These are phyloP conservation scores for Epinephelus lanceolatus DNA, from an alignment of 2,113 vertebrate genomes.

Conservation along the genomic window DNA sequence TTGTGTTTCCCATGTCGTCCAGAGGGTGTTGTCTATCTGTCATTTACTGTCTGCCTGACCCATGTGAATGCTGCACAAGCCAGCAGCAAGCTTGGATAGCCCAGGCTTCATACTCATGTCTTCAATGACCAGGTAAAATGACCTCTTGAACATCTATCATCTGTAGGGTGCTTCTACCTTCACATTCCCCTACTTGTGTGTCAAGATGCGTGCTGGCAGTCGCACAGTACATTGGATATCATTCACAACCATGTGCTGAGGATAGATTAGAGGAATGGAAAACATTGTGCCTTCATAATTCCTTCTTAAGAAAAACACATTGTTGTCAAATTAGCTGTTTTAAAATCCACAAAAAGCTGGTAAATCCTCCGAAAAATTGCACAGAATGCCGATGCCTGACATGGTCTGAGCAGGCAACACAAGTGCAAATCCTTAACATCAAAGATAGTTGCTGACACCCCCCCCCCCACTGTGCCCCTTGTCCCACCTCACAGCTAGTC, in stretches of 20 bases:
- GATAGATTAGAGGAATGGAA: slow-evolving; percentile 34
- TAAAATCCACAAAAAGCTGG: slow-evolving; percentile 22
- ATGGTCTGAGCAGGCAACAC: slow-evolving; percentile 8
- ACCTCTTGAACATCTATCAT: slow-evolving; percentile 15
- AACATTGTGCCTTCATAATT: background rate
- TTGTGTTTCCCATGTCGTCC: too few relatives aligned
- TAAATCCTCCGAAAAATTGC: slow-evolving; percentile 13
- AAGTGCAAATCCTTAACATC: slow-evolving; percentile 59
- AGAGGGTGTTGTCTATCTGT: too few relatives aligned
- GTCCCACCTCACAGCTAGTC: slow-evolving; percentile 46
- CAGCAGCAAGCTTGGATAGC: too few relatives aligned
- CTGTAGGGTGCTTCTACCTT: slow-evolving; percentile 15
- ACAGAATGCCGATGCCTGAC: background rate
- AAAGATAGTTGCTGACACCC: slow-evolving; percentile 43
- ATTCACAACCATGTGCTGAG: slow-evolving; percentile 26
- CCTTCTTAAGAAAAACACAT: background rate
- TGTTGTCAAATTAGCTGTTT: slow-evolving; percentile 28
- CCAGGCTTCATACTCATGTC: too few relatives aligned
- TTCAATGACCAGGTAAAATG: too few relatives aligned
- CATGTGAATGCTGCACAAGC: too few relatives aligned
- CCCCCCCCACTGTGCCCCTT: slow-evolving; percentile 32
- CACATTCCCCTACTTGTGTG: slow-evolving; percentile 11
- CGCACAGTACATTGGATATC: background rate
- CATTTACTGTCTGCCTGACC: too few relatives aligned
- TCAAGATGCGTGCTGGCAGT: slow-evolving; percentile 15